These are phyloP conservation scores for Pilophorus perplexus DNA, from an alignment of 2,888 invertebrate species.

Conservation along the genomic window DNA sequence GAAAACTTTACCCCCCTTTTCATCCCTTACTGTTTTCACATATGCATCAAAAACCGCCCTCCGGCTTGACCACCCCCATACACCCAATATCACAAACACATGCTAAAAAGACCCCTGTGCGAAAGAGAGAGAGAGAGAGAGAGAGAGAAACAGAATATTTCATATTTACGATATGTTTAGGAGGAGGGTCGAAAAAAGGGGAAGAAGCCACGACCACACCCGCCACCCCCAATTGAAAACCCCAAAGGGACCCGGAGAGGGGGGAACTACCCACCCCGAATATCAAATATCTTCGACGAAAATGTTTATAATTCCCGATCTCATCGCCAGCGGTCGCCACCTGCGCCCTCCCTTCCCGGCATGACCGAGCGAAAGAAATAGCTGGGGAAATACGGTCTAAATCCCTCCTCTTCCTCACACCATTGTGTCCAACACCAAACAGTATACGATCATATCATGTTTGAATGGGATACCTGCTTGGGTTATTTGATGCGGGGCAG, in stretches of 20 bases:
- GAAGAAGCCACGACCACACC: not conserved
- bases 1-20: no score
- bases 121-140: not conserved
- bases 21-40: no score
- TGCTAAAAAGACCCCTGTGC: conserved; percentile 15
- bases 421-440: no score
- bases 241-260: no score
- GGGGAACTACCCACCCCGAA: conserved; percentile 8
- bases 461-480: no score
- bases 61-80: no score
- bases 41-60: no score
- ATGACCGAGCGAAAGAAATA: not conserved
- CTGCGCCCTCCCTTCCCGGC: not conserved
- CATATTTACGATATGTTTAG: conserved; percentile 38
- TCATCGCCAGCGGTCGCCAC: conserved; percentile 1
- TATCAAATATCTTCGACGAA: conserved; percentile 6
- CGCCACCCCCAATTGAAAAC: conserved; percentile 8
- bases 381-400: not conserved
- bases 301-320: conserved; percentile 13
- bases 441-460: no score
- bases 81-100: conserved; percentile 32
- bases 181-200: not conserved
- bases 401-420: no score
- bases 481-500: no score
- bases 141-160: conserved; percentile 18